Evolutionary conservation across 2,113 vertebrate species (phyloP).

Genomic region (Pelvicachromis taeniatus): DNA sequence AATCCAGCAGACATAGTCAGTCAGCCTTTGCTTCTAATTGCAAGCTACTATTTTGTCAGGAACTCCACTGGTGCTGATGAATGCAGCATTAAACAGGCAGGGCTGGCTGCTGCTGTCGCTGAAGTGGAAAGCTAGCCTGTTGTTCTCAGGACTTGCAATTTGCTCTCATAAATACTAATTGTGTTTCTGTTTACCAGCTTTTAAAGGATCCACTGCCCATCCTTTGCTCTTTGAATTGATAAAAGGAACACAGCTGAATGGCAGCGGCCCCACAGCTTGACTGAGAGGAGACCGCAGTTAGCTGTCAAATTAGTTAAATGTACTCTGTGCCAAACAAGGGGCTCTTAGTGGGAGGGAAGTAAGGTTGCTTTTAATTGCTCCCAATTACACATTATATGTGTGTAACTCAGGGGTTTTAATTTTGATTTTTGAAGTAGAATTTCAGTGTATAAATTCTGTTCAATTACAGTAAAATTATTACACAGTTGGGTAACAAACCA

Average conservation of each 20-base stretch:
- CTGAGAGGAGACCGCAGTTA: slow-evolving; percentile 7
- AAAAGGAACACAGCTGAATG: not conserved
- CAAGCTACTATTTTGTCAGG: slow-evolving; percentile 14
- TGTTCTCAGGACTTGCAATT: slow-evolving; percentile 18
- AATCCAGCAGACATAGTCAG: slow-evolving; percentile 1
- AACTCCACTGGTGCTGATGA: not conserved
- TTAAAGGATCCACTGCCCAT: slow-evolving; percentile 10
- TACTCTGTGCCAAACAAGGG: not conserved
- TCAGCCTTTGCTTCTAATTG: slow-evolving; percentile 5
- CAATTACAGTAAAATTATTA: not conserved
- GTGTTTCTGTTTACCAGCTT: slow-evolving; percentile 32
- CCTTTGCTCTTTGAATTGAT: slow-evolving; percentile 7
- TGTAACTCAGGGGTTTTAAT: not conserved
- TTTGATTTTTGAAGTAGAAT: not conserved
- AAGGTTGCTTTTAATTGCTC: not conserved
- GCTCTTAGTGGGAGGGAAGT: not conserved
- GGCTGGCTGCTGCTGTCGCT: not conserved
- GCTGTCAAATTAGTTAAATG: slow-evolving; percentile 2
- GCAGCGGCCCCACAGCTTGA: slow-evolving; percentile 7
- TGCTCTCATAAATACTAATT: slow-evolving; percentile 29
- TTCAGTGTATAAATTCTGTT: not conserved
- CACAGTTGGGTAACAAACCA: not conserved
- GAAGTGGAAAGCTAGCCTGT: slow-evolving; percentile 11
- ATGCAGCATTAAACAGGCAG: slow-evolving; percentile 13
- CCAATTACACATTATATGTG: not conserved